These are phyloP conservation scores for honey bee (Apis mellifera) DNA, from an alignment of 1,140 invertebrate genomes.

Conservation along the genomic window DNA sequence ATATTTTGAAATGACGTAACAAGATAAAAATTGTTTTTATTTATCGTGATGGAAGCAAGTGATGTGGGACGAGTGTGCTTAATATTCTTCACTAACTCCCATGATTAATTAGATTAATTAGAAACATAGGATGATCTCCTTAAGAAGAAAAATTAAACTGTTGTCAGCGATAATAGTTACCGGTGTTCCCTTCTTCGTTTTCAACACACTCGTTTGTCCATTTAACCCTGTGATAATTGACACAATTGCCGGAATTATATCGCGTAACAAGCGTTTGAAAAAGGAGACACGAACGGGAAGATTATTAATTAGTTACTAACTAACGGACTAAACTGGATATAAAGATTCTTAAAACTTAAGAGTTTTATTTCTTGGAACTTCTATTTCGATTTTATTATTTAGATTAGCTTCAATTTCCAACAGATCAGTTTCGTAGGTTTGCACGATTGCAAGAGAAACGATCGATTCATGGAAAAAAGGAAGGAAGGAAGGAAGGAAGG, in stretches of 20 bases:
- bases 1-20: too few species aligned
- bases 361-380: too few species aligned
- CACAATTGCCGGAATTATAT: constrained; percentile 38
- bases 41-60: too few species aligned
- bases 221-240: constrained; percentile 25
- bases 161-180: constrained; percentile 33
- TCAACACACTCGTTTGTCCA: neutral
- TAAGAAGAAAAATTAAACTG: constrained; percentile 13
- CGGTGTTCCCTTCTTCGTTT: constrained; percentile 7
- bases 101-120: constrained; percentile 15
- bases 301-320: constrained; percentile 15
- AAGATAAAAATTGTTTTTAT: too few species aligned
- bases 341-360: too few species aligned
- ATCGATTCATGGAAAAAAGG: too few species aligned
- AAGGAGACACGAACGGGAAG: neutral
- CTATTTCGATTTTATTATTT: too few species aligned
- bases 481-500: neutral
- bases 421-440: too few species aligned
- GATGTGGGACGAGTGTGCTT: neutral
- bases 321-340: too few species aligned
- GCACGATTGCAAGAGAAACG: too few species aligned
- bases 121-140: neutral
- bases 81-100: neutral
- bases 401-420: too few species aligned
- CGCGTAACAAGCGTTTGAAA: constrained; percentile 9